Percentiles rank a stretch among this genome's conserved stretches.
These are phyloP conservation scores for Galaxias olidus DNA, from an alignment of 2,797 vertebrate genomes.

Conservation along the genomic window DNA sequence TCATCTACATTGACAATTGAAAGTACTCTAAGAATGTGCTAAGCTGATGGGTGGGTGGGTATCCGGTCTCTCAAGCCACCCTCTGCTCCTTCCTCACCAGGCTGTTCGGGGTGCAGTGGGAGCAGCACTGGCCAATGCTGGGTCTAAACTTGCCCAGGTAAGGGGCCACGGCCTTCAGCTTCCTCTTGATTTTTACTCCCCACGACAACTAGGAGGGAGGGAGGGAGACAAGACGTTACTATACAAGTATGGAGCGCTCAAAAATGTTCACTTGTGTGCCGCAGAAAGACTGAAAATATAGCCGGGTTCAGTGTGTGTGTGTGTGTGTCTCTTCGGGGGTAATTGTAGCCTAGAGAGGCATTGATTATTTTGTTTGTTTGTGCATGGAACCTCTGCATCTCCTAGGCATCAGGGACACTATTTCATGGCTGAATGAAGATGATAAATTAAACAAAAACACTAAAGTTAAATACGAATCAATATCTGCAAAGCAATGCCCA, in stretches of 20 bases:
- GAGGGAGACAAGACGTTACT: background rate
- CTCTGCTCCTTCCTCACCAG: conserved; percentile 77
- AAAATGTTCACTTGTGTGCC: too few species aligned
- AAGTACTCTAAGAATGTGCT: too few species aligned
- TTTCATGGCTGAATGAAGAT: conserved; percentile 32
- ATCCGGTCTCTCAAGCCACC: conserved; percentile 13
- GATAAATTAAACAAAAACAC: conserved; percentile 37
- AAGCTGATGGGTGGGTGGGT: too few species aligned
- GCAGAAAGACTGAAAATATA: too few species aligned
- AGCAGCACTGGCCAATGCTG: conserved; percentile 81
- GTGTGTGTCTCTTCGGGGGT: background rate
- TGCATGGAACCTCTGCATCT: conserved; percentile 42
- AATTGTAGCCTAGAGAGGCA: conserved; percentile 28
- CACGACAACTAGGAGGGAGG: conserved; percentile 59
- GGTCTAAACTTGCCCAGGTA: conserved; percentile 82
- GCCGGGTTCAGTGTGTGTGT: background rate
- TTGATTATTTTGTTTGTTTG: conserved; percentile 32
- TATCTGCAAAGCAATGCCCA: conserved; percentile 3
- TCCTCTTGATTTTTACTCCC: conserved; percentile 70
- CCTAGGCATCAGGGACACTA: conserved; percentile 39
- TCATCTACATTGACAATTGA: too few species aligned
- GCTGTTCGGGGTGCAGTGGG: conserved; percentile 87
- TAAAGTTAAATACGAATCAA: conserved; percentile 22
- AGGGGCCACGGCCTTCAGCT: conserved; percentile 71
- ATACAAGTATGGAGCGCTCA: background rate